Evolutionary conservation across 2,888 invertebrate genomes (phyloP).

Genomic region (Athripsodes cinereus): DNA sequence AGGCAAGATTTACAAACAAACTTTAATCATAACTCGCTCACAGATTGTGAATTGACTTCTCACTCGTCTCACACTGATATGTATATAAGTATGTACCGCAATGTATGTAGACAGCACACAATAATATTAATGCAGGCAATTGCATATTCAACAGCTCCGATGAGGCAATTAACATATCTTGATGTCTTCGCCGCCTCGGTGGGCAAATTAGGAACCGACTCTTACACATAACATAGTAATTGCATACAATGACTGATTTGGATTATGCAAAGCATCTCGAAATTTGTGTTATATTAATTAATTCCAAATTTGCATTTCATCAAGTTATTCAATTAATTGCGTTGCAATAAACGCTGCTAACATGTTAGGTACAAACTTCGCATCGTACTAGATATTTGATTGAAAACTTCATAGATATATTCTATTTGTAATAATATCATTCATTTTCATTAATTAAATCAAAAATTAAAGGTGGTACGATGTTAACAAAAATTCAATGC

Average conservation of each 20-base stretch:
- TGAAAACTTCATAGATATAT: too few species aligned
- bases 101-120: constrained; percentile 9
- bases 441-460: too few species aligned
- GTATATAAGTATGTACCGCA: neutral
- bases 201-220: constrained; percentile 4
- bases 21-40: neutral
- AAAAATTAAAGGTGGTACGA: too few species aligned
- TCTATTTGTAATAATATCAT: too few species aligned
- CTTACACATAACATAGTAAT: neutral
- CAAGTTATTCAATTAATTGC: neutral
- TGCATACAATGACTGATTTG: constrained; percentile 2
- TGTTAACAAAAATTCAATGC: too few species aligned
- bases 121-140: constrained; percentile 18
- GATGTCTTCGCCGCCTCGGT: constrained; percentile 18
- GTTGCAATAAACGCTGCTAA: neutral
- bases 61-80: neutral
- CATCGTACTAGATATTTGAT: too few species aligned
- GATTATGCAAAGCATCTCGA: constrained; percentile 1
- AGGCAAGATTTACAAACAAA: neutral
- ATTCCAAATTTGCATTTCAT: constrained; percentile 1
- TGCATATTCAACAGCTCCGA: constrained; percentile 25
- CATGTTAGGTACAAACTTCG: too few species aligned
- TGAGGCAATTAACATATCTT: constrained; percentile 25
- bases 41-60: neutral
- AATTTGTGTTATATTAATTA: neutral